Percentiles rank a stretch among this genome's conserved stretches.
Conservation (phyloP, 2,888 invertebrate genomes). For the Spatulosminthurus flaviceps region DNA sequence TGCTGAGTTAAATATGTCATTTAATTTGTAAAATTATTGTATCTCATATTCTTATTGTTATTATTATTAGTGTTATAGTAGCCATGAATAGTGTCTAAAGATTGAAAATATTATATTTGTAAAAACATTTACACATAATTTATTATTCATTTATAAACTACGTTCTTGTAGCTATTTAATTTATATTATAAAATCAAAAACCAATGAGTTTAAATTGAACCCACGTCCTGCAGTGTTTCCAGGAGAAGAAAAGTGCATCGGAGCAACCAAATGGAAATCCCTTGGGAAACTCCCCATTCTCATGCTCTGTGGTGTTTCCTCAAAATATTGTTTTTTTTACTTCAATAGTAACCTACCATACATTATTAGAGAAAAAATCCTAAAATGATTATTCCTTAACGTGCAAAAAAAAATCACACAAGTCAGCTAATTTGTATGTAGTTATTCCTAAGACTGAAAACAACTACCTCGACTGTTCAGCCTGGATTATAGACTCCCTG, state of each 20-base stretch:
- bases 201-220: constrained; percentile 5
- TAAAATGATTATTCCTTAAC: background rate
- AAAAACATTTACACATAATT: too few species aligned
- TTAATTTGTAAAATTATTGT: constrained; percentile 6
- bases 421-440: background rate
- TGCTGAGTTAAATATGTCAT: background rate
- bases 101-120: background rate
- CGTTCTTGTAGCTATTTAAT: background rate
- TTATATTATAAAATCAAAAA: background rate
- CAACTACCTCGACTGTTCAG: constrained; percentile 32
- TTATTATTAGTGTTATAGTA: background rate
- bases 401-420: constrained; percentile 6
- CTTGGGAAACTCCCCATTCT: background rate
- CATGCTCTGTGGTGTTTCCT: background rate
- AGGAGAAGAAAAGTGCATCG: background rate
- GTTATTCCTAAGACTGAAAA: constrained; percentile 28
- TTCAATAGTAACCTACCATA: background rate
- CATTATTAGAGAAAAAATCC: background rate
- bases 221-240: background rate
- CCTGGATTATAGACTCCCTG: background rate
- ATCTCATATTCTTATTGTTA: background rate
- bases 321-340: too few species aligned
- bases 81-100: too few species aligned
- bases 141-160: background rate
- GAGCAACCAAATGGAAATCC: background rate